A percentile compares a stretch with the other conserved stretches of the same genome.
These are phyloP conservation scores for Eristalis pertinax DNA, from an alignment of 2,888 invertebrate genomes.

Conservation along the genomic window DNA sequence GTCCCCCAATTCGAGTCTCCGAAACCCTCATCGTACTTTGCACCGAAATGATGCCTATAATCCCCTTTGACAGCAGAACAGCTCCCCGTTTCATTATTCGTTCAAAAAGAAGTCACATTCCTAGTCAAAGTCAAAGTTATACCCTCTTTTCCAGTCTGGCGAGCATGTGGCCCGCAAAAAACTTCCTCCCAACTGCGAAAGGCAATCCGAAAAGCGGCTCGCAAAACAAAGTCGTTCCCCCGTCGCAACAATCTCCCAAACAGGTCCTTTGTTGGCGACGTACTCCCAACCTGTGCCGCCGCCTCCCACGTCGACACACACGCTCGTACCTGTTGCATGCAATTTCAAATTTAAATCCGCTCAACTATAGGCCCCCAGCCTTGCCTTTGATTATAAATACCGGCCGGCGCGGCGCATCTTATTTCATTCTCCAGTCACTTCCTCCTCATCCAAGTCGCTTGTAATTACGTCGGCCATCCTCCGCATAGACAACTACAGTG, in stretches of 20 bases:
- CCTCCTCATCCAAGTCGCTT: not conserved
- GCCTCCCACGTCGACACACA: not conserved
- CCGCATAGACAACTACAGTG: not conserved
- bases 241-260: not conserved
- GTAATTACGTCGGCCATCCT: not conserved
- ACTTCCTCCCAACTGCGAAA: not conserved
- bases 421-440: not conserved
- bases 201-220: not conserved
- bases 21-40: no score
- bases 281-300: not conserved
- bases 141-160: not conserved
- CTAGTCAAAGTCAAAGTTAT: not conserved
- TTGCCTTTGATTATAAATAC: not conserved
- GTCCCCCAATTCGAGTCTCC: no score
- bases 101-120: not conserved
- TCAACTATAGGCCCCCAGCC: not conserved
- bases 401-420: not conserved
- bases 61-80: no score
- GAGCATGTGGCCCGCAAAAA: not conserved
- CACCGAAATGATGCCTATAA: no score
- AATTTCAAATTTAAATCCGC: conserved; percentile 1
- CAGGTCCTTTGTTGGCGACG: not conserved
- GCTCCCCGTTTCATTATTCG: no score
- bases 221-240: not conserved
- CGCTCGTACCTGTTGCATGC: not conserved